A percentile compares a stretch with the other conserved stretches of the same genome.
phyloP scores from a whole-genome alignment of 2,113 vertebrate species.

The Danio rerio region GRCz12tu NC_133194.1:48801501-48802000 shows the following conservation, averaged over 20 bases:
- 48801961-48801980: conserved; percentile 31
- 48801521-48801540: not conserved
- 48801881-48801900: conserved; percentile 50
- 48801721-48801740: conserved; percentile 40
- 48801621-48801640: not conserved
- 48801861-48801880: conserved; percentile 50
- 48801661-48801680: not conserved
- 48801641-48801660: conserved; percentile 8
- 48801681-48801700: not conserved
- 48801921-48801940: conserved; percentile 34
- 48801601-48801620: conserved; percentile 11
- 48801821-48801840: conserved; percentile 49
- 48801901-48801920: conserved; percentile 45
- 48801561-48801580: not conserved
- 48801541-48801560: not conserved
- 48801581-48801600: not conserved
- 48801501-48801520: too few species aligned
- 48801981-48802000: conserved; percentile 11
- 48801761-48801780: conserved; percentile 16
- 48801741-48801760: conserved; percentile 23
- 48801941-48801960: conserved; percentile 50
- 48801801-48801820: conserved; percentile 51
- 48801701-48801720: not conserved
- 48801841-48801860: conserved; percentile 42
- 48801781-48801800: conserved; percentile 36